Conservation (phyloP, 2,888 invertebrate species). For the Halictus ligatus region DNA sequence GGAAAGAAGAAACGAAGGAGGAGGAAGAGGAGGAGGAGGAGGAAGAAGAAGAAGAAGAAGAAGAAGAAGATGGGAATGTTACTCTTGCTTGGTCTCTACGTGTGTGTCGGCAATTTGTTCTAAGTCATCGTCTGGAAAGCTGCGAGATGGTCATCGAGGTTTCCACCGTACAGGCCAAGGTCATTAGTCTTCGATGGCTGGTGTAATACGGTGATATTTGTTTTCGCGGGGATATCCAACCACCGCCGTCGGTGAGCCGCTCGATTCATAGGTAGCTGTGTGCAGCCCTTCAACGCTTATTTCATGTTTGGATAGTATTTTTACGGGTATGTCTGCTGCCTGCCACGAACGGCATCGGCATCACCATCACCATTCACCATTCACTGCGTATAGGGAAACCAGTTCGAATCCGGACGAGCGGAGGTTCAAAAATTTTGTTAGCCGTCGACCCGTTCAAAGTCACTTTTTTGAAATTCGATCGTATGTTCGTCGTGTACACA, state of each 20-base stretch:
- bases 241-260: neutral
- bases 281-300: constrained; percentile 1
- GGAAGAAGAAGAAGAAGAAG: constrained; percentile 13
- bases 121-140: constrained; percentile 50
- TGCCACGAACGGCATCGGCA: neutral
- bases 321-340: neutral
- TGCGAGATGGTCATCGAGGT: constrained; percentile 20
- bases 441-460: neutral
- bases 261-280: neutral
- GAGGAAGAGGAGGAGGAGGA: neutral
- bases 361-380: neutral
- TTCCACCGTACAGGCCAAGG: constrained; percentile 38
- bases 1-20: constrained; percentile 8
- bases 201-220: constrained; percentile 42
- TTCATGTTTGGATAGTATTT: constrained; percentile 29
- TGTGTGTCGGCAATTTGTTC: constrained; percentile 54
- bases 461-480: neutral
- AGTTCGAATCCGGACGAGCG: constrained; percentile 7
- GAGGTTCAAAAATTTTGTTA: constrained; percentile 6
- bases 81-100: constrained; percentile 24
- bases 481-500: neutral
- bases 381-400: constrained; percentile 6
- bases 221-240: constrained; percentile 23
- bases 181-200: constrained; percentile 43
- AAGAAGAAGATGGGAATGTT: constrained; percentile 36